Conservation (phyloP, 2,113 vertebrate species). For the Gorsachius goisagi region DNA sequence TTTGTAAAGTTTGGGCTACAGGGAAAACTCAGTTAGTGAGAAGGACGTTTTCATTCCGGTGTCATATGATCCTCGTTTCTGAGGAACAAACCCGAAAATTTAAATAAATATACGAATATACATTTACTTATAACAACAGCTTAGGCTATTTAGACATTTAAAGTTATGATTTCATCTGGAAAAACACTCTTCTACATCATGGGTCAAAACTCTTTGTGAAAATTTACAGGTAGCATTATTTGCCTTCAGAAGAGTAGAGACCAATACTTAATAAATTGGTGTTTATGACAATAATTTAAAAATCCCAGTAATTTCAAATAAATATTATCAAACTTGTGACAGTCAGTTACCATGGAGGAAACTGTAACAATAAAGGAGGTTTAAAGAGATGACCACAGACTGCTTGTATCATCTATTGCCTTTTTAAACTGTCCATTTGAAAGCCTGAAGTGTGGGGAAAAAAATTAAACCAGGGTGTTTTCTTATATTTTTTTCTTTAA, state of each 20-base stretch:
- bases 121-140: too few species aligned
- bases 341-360: not conserved
- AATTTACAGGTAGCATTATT: too few species aligned
- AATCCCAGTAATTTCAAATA: not conserved
- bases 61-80: not conserved
- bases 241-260: too few species aligned
- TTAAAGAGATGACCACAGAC: not conserved
- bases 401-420: not conserved
- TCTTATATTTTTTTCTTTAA: not conserved
- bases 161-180: too few species aligned
- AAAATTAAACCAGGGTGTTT: not conserved
- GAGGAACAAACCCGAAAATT: too few species aligned
- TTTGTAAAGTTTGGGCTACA: not conserved
- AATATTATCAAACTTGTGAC: not conserved
- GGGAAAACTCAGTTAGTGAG: not conserved
- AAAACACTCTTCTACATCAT: too few species aligned
- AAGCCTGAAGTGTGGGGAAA: not conserved
- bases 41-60: not conserved
- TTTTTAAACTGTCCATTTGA: not conserved
- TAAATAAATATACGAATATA: too few species aligned
- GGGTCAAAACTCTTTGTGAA: too few species aligned
- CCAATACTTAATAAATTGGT: not conserved
- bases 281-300: not conserved
- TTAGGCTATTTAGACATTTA: too few species aligned
- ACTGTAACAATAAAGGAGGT: not conserved